Base-by-base conservation (phyloP, 2,888 invertebrate species). In the Perizoma affinitatum region DNA sequence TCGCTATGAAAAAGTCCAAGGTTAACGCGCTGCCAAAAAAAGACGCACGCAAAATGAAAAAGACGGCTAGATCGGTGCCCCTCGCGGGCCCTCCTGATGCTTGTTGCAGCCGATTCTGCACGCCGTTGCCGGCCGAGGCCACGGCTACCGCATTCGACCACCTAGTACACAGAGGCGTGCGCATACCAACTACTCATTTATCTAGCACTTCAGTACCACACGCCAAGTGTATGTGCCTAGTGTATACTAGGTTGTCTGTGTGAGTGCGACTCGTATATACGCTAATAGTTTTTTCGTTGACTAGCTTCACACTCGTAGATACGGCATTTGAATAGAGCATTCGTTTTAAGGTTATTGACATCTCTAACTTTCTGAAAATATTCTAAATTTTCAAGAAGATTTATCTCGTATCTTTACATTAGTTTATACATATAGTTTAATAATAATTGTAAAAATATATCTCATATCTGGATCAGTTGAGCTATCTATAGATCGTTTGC, bases 1-100 rank as follows among this genome's bases (percentile, higher is more conserved):
- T 87, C 84, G 87, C 88, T 90, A 89, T 90, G 90, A 88, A 88
- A 88, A 92, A 91, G 87, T 86, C 87, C 92, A 92, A 92, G 92
- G 91, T 90, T 90, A 91, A 86, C 87, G 84, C 90, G 90, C 82
- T 90, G 91, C 91, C 92, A 90, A 92, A 92, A 92, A 91, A 92
- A 92, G 92, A 91, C 91, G 88, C 89, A 89, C 89, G 87, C 91
- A 87, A 88, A 89, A 90, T 88, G 83, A 86, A 90, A 88, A 90
- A 87, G 88, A 88, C 83, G 86, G 88, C 87, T 86, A 88, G 88
- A 87, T 84, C 82, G 82, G 86, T 82, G 84, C 90, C 82, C 87
- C 88, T 82, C 79, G 80, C 80, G 86, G 84, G 83, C 80, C 84
- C 85, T 85, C 83, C 78, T 78, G 83, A 73, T 88, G 66, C 53